Evolutionary conservation across 2,113 vertebrate species (phyloP).

Genomic region (Hiodon tergisus): DNA sequence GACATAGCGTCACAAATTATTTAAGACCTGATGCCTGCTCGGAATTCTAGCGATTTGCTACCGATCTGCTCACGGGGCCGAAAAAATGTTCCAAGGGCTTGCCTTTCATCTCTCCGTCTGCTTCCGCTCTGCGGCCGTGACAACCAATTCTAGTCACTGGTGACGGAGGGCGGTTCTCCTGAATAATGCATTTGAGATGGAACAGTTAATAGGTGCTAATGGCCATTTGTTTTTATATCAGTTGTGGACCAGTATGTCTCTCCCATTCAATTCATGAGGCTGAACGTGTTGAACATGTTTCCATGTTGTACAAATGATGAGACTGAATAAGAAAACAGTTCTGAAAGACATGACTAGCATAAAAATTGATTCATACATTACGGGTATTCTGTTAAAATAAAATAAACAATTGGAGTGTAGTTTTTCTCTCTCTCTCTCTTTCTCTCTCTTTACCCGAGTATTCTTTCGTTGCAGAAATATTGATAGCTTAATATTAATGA

Average conservation of each 20-base stretch:
- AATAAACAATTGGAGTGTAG: no score
- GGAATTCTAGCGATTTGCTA: slow-evolving; percentile 21
- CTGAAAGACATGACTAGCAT: no score
- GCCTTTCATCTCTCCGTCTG: background rate
- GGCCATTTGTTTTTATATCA: slow-evolving; percentile 17
- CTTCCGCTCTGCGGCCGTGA: slow-evolving; percentile 15
- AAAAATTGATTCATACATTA: no score
- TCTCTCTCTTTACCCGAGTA: background rate
- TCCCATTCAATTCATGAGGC: no score
- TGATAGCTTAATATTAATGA: background rate
- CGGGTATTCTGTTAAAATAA: no score
- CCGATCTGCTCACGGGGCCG: slow-evolving; percentile 36
- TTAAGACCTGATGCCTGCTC: slow-evolving; percentile 35
- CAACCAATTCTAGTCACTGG: slow-evolving; percentile 27
- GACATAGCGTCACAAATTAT: slow-evolving; percentile 54
- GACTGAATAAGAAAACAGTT: no score
- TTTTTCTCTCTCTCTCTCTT: no score
- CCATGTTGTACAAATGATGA: no score
- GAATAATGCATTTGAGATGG: slow-evolving; percentile 7
- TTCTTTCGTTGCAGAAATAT: background rate
- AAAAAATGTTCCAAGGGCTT: slow-evolving; percentile 30
- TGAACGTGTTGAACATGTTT: no score
- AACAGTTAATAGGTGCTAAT: slow-evolving; percentile 22
- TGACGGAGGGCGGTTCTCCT: slow-evolving; percentile 1
- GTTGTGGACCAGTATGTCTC: background rate